These are phyloP conservation scores for Steinernema khuongi DNA, from an alignment of 1,140 invertebrate genomes.

Conservation along the genomic window DNA sequence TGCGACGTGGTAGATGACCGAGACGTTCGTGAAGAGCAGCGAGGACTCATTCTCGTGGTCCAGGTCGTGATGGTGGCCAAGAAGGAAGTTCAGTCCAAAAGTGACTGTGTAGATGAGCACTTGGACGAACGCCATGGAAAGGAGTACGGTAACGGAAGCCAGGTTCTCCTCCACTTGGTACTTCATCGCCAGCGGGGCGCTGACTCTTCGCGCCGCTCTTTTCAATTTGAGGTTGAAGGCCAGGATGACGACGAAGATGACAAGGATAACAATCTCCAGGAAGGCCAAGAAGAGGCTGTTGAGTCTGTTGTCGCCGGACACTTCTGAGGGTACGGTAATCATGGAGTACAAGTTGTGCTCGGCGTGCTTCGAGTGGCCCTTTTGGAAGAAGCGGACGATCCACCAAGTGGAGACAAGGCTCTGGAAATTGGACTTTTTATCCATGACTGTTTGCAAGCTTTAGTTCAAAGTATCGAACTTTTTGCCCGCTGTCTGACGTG, in stretches of 20 bases:
- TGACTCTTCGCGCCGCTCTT: neutral
- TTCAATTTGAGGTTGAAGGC: neutral
- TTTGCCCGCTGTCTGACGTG: too few species aligned
- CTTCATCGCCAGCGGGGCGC: neutral
- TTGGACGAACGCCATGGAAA: neutral
- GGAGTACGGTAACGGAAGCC: neutral
- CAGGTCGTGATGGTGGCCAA: neutral
- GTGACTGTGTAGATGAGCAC: neutral
- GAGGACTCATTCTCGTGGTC: neutral
- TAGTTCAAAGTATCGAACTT: too few species aligned
- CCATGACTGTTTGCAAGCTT: neutral
- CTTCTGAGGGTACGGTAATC: neutral
- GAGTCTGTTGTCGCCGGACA: neutral
- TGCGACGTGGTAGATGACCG: neutral
- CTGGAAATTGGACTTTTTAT: neutral
- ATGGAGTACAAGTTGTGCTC: neutral
- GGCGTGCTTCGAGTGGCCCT: neutral
- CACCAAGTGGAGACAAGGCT: neutral
- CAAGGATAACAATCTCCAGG: neutral
- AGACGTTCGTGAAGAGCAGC: neutral
- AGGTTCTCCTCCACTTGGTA: conserved; percentile 7
- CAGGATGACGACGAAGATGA: neutral
- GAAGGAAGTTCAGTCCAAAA: neutral
- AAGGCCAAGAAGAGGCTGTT: neutral
- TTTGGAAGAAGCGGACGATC: neutral